A percentile compares a stretch with the other conserved stretches of the same genome.
These are phyloP conservation scores for Enteromius trimaculatus DNA, from an alignment of 2,797 vertebrate species.

Conservation along the genomic window DNA sequence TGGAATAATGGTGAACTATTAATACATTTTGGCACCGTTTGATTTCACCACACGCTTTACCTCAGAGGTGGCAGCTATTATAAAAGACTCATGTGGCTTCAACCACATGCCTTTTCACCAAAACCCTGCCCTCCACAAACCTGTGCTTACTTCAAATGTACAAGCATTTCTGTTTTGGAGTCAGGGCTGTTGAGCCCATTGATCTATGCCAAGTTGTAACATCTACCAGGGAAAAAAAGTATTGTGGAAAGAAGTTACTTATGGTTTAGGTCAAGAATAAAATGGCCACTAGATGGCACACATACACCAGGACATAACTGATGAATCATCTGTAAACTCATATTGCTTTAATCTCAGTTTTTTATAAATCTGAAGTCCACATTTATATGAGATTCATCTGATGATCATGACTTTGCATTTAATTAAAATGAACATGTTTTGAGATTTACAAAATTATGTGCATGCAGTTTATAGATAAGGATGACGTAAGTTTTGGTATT, in stretches of 20 bases:
- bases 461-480: not conserved
- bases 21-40: not conserved
- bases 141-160: not conserved
- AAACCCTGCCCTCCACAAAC: not conserved
- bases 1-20: not conserved
- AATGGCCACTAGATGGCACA: slow-evolving; percentile 9
- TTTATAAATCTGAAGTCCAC: not conserved
- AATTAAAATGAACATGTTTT: not conserved
- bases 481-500: not conserved
- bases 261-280: not conserved
- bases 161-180: not conserved
- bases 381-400: not conserved
- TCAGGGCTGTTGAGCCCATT: not conserved
- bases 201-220: not conserved
- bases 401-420: not conserved
- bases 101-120: not conserved
- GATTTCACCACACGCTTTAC: not conserved
- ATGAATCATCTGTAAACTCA: not conserved
- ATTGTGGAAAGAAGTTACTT: not conserved
- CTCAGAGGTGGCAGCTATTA: not conserved
- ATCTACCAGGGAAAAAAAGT: too few relatives aligned
- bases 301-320: not conserved
- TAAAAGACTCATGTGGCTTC: not conserved
- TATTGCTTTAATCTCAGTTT: not conserved
- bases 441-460: not conserved